Base-by-base conservation (phyloP, 1,140 invertebrate species). In the Drosophila orena region DNA sequence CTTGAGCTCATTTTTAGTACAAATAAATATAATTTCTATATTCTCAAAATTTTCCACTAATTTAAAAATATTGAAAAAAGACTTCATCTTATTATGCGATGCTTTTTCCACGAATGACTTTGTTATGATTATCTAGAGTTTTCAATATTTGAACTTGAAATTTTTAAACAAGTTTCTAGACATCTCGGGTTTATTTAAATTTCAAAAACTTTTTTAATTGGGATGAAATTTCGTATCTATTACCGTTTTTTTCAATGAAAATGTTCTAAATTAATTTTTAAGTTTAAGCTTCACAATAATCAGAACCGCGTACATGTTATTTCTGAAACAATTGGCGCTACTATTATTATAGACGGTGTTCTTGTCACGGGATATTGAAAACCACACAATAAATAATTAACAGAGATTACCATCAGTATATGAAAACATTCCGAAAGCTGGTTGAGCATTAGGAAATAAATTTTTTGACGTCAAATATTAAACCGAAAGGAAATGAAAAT, bases 401-500 rank as follows among this genome's bases (percentile, higher is more conserved):
- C 30, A 30, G 8, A 68, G 64, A 68, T 68, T 43, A 68, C 20
- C 37, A n/a, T 15, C 12, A 37, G 30, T 20, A 40, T 24, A 47
- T n/a, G 37, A 44, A 66, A 34, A 42, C 37, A 50, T 56, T 30
- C 10, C 12, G 17, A 27, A 61, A 27, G 44, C 17, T 37, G 50
- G 50, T 52, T 50, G 24, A 52, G 38, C 17, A 43, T 71, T 52
- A 10, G 17, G 37, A 12, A 40, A 49, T 12, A 40, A 38, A 12
- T 11, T 38, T 58, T 30, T 71, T 59, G 69, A 72, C 69, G 69
- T 72, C 69, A 72, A 60, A 44, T 34, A 46, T 69, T 53, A 3
- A n/a, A 22, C 0, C 2, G 34, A 22, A 58, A 30, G 30, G 2
- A 30, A 30, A 30, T 30, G 2, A 30, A 70, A 30, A 50, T 17